phyloP scores from a whole-genome alignment of 2,888 invertebrate genomes.

The Strigamia maritima region DNA sequence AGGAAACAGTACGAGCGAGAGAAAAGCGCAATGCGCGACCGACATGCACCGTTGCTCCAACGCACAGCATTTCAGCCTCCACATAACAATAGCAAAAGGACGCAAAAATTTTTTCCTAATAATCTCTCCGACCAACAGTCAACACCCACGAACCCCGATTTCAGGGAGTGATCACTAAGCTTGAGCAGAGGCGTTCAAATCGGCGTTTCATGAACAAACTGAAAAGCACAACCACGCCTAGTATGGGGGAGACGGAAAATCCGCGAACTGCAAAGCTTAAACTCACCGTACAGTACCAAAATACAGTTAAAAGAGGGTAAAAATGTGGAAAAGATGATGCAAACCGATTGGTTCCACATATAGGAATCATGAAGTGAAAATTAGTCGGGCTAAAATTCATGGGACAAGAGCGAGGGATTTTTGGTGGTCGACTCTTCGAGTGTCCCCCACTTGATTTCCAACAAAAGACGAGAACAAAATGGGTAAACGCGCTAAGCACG shows the following conservation, averaged over 20 bases:
- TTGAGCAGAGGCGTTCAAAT: neutral
- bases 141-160: neutral
- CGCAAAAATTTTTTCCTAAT: neutral
- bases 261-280: neutral
- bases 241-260: neutral
- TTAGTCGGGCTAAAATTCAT: conserved; percentile 7
- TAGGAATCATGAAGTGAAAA: neutral
- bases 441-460: conserved; percentile 12
- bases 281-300: neutral
- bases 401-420: neutral
- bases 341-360: neutral
- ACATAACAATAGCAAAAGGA: neutral
- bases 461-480: conserved; percentile 1
- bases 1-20: conserved; percentile 6
- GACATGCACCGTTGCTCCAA: neutral
- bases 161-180: neutral
- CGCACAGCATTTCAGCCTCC: neutral
- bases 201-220: conserved; percentile 12
- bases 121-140: neutral
- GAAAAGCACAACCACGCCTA: neutral
- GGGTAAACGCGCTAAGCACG: conserved; percentile 11
- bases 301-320: neutral
- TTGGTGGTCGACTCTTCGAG: conserved; percentile 19
- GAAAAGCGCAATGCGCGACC: conserved; percentile 23
- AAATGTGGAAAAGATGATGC: neutral